A percentile compares a stretch with the other conserved stretches of the same genome.
These are phyloP conservation scores for Lagenorhynchus albirostris DNA, from an alignment of 2,113 vertebrate species.

Conservation along the genomic window DNA sequence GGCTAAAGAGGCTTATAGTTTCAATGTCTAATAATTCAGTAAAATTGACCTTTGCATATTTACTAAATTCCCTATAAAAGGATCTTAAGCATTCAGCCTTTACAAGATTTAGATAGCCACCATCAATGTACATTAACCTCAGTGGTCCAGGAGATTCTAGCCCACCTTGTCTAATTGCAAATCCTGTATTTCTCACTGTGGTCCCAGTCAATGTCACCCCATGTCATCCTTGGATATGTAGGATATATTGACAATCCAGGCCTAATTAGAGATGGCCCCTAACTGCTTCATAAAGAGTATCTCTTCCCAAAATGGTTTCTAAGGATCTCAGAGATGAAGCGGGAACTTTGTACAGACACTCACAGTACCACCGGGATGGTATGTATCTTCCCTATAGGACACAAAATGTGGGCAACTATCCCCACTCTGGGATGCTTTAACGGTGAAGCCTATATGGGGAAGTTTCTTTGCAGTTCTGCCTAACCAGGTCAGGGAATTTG, in stretches of 20 bases:
- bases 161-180: neutral
- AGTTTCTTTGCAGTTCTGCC: neutral
- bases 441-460: neutral
- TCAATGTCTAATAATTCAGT: neutral
- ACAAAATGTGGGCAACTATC: neutral
- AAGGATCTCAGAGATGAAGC: neutral
- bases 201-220: neutral
- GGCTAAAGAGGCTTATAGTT: neutral
- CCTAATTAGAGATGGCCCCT: neutral
- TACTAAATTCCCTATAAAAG: neutral
- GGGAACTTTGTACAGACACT: neutral
- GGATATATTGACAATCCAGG: neutral
- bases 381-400: neutral
- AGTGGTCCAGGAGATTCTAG: neutral
- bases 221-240: neutral
- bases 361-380: neutral
- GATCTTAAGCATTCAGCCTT: neutral
- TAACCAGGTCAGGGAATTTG: neutral
- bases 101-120: neutral
- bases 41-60: constrained; percentile 10
- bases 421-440: neutral
- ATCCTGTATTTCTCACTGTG: neutral
- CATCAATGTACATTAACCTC: neutral
- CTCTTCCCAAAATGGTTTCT: neutral
- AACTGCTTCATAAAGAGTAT: neutral